These are phyloP conservation scores for Cettia cetti DNA, from an alignment of 2,113 vertebrate genomes.

Conservation along the genomic window DNA sequence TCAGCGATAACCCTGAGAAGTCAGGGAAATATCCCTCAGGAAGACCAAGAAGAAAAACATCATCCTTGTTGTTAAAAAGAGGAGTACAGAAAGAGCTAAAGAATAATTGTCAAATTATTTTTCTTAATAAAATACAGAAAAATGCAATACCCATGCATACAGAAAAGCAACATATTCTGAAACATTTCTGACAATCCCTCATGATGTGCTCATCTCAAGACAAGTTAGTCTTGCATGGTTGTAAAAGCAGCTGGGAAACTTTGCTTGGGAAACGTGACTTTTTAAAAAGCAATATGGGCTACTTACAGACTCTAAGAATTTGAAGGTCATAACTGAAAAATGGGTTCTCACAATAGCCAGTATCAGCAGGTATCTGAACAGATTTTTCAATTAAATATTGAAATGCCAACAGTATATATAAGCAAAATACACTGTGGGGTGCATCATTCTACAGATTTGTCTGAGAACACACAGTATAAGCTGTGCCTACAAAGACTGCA, in stretches of 20 bases:
- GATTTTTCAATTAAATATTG: not conserved
- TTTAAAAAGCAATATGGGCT: not conserved
- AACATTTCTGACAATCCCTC: not conserved
- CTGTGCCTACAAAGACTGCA: not conserved
- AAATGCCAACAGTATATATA: not conserved
- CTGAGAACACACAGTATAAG: not conserved
- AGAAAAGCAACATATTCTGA: not conserved
- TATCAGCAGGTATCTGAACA: not conserved
- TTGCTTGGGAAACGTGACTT: not conserved
- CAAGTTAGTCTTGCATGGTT: not conserved
- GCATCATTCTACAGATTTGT: not conserved
- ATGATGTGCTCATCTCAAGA: not conserved
- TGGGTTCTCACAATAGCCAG: not conserved
- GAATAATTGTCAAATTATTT: not conserved
- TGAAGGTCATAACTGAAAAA: not conserved
- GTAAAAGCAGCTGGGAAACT: not conserved
- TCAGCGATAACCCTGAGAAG: not conserved
- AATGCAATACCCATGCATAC: not conserved
- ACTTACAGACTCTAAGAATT: not conserved
- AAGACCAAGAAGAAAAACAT: not conserved
- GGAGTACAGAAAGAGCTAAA: not conserved
- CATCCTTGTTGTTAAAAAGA: not conserved
- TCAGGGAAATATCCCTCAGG: not conserved
- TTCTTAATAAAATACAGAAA: not conserved
- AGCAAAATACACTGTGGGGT: not conserved